Conservation (phyloP, 2,888 invertebrate genomes). For the Tridacna gigas region DNA sequence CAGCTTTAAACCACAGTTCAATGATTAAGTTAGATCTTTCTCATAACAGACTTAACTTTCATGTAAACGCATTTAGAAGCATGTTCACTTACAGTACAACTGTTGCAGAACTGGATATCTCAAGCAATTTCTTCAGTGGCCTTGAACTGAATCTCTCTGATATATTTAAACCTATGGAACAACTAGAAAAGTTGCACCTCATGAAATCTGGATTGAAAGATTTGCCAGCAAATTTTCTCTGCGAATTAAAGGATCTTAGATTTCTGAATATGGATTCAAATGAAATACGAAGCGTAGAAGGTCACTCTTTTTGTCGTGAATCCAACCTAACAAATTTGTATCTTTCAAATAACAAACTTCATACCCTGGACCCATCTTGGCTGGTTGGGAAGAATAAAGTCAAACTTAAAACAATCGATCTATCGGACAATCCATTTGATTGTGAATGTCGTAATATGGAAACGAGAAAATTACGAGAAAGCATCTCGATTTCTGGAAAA, state of each 20-base stretch:
- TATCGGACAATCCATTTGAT: slow-evolving; percentile 14
- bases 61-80: neutral
- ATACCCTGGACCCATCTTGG: neutral
- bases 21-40: slow-evolving; percentile 26
- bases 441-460: slow-evolving; percentile 12
- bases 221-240: slow-evolving; percentile 24
- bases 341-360: slow-evolving; percentile 5
- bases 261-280: slow-evolving; percentile 13
- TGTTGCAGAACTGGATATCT: slow-evolving; percentile 17
- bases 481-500: slow-evolving; percentile 6
- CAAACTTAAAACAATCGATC: neutral
- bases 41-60: slow-evolving; percentile 26
- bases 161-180: slow-evolving; percentile 21
- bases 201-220: neutral
- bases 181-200: neutral
- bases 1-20: slow-evolving; percentile 25
- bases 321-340: neutral
- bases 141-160: neutral
- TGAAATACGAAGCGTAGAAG: neutral
- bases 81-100: slow-evolving; percentile 24
- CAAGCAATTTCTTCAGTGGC: slow-evolving; percentile 21
- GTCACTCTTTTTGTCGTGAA: neutral
- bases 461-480: neutral
- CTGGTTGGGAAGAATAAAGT: neutral
- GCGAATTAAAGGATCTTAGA: neutral